Percentiles rank a stretch among this genome's conserved stretches.
phyloP scores from a whole-genome alignment of 1,140 invertebrate genomes.

The Pseudomyrmex gracilis region DNA sequence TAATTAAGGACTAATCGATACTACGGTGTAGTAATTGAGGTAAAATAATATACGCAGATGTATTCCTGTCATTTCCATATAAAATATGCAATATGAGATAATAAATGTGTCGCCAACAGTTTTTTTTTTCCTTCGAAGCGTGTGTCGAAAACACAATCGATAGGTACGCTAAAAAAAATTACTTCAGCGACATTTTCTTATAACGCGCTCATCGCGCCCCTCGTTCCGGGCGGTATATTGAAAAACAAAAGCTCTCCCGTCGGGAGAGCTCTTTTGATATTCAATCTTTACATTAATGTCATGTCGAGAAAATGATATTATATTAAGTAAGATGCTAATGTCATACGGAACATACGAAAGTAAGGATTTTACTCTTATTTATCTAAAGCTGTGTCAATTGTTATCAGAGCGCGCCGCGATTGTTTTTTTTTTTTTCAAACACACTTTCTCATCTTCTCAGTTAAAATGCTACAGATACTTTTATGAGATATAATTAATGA shows the following conservation, averaged over 20 bases:
- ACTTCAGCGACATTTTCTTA: constrained; percentile 28
- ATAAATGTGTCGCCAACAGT: neutral
- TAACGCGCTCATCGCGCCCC: neutral
- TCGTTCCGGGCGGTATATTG: neutral
- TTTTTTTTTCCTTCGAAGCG: neutral
- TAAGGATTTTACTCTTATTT: neutral
- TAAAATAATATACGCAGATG: neutral
- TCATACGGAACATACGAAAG: neutral
- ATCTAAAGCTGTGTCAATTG: neutral
- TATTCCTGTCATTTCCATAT: constrained; percentile 6
- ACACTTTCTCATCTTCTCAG: too few species aligned
- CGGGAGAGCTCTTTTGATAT: neutral
- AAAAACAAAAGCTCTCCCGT: constrained; percentile 6
- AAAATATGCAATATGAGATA: constrained; percentile 4
- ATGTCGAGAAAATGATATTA: neutral
- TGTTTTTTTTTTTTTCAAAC: neutral
- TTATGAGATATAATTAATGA: neutral
- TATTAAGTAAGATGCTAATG: neutral
- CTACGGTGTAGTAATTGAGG: neutral
- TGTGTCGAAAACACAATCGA: constrained; percentile 20
- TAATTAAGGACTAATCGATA: constrained; percentile 10
- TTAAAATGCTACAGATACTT: too few species aligned
- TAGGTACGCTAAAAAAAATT: constrained; percentile 31
- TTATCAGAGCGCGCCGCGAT: constrained; percentile 26
- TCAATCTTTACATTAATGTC: constrained; percentile 28